Conservation (phyloP, 2,797 vertebrate species). For the Darevskia mixta region DNA sequence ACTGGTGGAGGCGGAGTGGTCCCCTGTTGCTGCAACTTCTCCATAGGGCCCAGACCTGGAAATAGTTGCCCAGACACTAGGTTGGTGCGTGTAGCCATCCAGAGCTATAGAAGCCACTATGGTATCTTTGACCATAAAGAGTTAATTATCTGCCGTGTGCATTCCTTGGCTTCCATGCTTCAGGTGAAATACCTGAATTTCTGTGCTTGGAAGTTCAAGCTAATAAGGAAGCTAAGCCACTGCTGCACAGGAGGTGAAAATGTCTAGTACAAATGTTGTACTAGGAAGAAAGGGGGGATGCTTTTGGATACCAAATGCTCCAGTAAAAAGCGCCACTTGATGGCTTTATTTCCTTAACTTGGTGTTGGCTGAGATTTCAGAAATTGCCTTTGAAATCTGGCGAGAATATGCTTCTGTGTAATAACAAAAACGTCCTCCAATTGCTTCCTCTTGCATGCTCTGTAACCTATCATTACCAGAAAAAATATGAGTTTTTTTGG, state of each 20-base stretch:
- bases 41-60: no score
- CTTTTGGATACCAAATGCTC: background rate
- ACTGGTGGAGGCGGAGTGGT: no score
- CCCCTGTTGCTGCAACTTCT: no score
- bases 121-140: no score
- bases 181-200: background rate
- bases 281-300: background rate
- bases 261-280: background rate
- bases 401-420: conserved; percentile 1
- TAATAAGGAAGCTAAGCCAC: background rate
- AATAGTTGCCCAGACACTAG: no score
- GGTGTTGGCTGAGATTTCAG: background rate
- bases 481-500: background rate
- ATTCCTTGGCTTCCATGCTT: no score
- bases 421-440: background rate
- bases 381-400: background rate
- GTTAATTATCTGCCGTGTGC: no score
- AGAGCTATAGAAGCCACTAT: no score
- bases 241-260: background rate
- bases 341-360: background rate
- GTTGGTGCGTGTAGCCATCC: no score
- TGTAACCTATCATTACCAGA: conserved; percentile 4
- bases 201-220: background rate
- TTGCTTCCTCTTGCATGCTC: conserved; percentile 8
- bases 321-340: background rate